Percentiles rank a stretch among this genome's conserved stretches.
Conservation (phyloP, 2,888 invertebrate species). For the Acleris sparsana region DNA sequence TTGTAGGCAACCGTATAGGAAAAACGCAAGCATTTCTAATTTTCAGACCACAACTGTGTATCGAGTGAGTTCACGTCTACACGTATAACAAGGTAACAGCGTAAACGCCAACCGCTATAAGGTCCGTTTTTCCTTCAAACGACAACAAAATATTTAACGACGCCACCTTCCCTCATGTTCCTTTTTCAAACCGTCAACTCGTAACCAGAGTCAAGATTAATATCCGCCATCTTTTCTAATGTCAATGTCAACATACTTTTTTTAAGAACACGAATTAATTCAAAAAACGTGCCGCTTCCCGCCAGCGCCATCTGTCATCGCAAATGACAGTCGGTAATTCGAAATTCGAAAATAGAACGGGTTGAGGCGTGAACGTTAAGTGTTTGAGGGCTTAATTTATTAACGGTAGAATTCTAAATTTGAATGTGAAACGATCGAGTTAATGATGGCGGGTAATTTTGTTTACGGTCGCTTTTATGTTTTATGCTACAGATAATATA, state of each 20-base stretch:
- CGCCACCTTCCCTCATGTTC: slow-evolving; percentile 5
- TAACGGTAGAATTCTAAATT: slow-evolving; percentile 52
- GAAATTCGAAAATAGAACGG: slow-evolving; percentile 53
- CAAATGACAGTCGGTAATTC: slow-evolving; percentile 47
- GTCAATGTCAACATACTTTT: slow-evolving; percentile 34
- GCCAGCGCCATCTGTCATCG: slow-evolving; percentile 50
- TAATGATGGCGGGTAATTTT: slow-evolving; percentile 33
- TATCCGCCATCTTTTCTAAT: slow-evolving; percentile 24
- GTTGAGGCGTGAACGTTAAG: slow-evolving; percentile 48
- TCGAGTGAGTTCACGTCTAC: no score
- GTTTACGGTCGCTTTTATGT: slow-evolving; percentile 25
- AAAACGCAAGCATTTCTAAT: no score
- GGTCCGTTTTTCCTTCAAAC: no score
- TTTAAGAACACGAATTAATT: slow-evolving; percentile 38
- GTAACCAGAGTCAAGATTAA: slow-evolving; percentile 30
- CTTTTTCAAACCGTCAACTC: slow-evolving; percentile 23
- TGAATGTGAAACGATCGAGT: slow-evolving; percentile 41
- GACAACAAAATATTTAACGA: neutral
- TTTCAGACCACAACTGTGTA: no score
- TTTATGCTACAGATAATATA: slow-evolving; percentile 21
- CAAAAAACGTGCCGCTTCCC: slow-evolving; percentile 39
- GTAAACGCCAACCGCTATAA: no score
- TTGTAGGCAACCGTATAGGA: no score
- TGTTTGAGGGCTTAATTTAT: slow-evolving; percentile 65
- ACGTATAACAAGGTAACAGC: no score